Percentiles rank a stretch among this genome's conserved stretches.
Conservation (phyloP, 2,797 vertebrate genomes). For the Anisognathus igniventris region DNA sequence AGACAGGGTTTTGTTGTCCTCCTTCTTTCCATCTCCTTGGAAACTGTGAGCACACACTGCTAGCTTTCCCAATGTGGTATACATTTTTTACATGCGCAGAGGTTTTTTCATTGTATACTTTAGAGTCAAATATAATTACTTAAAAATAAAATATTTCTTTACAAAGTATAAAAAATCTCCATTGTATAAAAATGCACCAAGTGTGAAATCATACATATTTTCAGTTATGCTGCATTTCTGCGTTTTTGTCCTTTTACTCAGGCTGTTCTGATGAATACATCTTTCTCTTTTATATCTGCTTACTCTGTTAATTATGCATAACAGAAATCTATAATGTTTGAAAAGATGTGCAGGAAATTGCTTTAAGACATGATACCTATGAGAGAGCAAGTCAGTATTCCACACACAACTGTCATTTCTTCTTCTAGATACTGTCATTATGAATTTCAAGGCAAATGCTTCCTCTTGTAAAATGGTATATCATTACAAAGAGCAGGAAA, state of each 20-base stretch:
- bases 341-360: not conserved
- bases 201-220: not conserved
- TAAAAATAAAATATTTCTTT: not conserved
- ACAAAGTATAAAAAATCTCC: not conserved
- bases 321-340: not conserved
- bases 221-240: not conserved
- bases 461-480: not conserved
- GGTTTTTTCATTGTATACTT: not conserved
- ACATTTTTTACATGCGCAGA: not conserved
- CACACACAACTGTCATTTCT: not conserved
- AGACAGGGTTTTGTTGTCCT: not conserved
- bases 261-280: not conserved
- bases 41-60: slow-evolving; percentile 29
- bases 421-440: not conserved
- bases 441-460: not conserved
- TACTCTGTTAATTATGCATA: not conserved
- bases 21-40: slow-evolving; percentile 51
- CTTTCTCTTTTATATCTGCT: not conserved
- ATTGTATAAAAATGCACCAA: not conserved
- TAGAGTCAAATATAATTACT: not conserved
- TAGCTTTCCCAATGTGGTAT: not conserved
- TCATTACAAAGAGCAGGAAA: not conserved
- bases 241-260: slow-evolving; percentile 20
- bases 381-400: not conserved
- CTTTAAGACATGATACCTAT: not conserved